Evolutionary conservation across 92 coral and sea anemone species (phyloP).

Genomic region (Epizoanthus illoricatus): DNA sequence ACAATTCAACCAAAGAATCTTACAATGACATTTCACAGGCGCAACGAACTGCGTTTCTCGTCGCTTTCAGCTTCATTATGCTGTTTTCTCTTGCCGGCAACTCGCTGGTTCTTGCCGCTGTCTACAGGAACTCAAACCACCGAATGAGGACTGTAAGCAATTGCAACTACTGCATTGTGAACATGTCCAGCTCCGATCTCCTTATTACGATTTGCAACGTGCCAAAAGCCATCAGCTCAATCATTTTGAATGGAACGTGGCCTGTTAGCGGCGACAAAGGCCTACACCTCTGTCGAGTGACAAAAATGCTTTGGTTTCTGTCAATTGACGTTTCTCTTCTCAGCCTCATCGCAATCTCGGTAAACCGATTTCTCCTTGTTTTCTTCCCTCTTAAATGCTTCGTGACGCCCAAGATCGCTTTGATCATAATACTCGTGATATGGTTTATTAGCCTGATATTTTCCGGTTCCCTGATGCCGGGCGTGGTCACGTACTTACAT

Average conservation of each 20-base stretch:
- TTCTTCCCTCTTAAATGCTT: slow-evolving; percentile 31
- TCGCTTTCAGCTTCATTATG: slow-evolving; percentile 15
- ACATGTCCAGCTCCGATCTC: slow-evolving; percentile 32
- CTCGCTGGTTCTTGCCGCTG: slow-evolving; percentile 26
- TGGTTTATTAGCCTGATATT: slow-evolving; percentile 19
- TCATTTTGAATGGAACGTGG: slow-evolving; percentile 30
- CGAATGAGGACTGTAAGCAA: slow-evolving; percentile 35
- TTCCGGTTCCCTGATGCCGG: slow-evolving; percentile 32
- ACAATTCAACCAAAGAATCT: background rate
- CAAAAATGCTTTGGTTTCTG: slow-evolving; percentile 27
- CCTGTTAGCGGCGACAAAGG: slow-evolving; percentile 1
- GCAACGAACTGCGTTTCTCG: slow-evolving; percentile 5
- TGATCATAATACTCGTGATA: slow-evolving; percentile 2
- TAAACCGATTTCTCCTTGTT: slow-evolving; percentile 27
- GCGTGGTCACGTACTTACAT: background rate
- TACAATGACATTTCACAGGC: background rate
- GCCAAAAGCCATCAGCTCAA: slow-evolving; percentile 32
- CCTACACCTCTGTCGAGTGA: slow-evolving; percentile 28
- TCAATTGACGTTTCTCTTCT: slow-evolving; percentile 36
- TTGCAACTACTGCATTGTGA: slow-evolving; percentile 22
- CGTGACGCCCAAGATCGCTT: slow-evolving; percentile 6
- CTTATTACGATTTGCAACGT: slow-evolving; percentile 23
- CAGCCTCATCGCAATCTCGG: slow-evolving; percentile 29
- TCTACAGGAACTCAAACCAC: slow-evolving; percentile 29
- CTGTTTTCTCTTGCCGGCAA: slow-evolving; percentile 23